phyloP scores from a whole-genome alignment of 2,113 vertebrate genomes.

The Leucoraja erinaceus region DNA sequence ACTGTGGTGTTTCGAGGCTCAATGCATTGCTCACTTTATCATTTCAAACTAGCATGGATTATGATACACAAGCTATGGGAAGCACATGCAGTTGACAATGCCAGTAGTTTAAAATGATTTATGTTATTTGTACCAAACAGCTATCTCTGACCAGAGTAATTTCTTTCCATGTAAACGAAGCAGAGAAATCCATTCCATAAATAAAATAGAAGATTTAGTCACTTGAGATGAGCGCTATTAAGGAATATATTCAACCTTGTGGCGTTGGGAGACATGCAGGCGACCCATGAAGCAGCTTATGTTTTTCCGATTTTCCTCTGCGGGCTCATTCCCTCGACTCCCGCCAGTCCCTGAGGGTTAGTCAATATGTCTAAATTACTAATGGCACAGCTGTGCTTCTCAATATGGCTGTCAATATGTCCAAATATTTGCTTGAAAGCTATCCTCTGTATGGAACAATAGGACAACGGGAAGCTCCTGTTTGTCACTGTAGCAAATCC shows the following conservation, averaged over 20 bases:
- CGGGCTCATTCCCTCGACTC: neutral
- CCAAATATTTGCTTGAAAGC: constrained; percentile 29
- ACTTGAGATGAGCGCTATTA: neutral
- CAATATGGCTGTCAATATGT: constrained; percentile 25
- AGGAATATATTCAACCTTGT: neutral
- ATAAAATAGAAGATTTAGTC: neutral
- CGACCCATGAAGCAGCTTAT: neutral
- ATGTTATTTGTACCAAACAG: neutral
- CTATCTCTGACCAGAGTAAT: neutral
- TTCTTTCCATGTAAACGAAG: neutral
- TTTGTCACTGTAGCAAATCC: neutral
- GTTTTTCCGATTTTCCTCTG: neutral
- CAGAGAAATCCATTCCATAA: neutral
- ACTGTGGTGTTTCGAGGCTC: neutral
- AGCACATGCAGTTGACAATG: constrained; percentile 2
- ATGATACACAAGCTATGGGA: neutral
- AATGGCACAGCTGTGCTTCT: constrained; percentile 13
- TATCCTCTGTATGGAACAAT: constrained; percentile 7
- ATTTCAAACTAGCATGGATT: neutral
- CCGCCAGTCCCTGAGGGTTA: neutral
- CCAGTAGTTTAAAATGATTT: neutral
- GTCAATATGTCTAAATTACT: constrained; percentile 11
- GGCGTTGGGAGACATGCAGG: neutral
- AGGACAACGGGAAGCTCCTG: neutral
- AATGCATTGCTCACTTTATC: constrained; percentile 5